Evolutionary conservation across 2,888 invertebrate genomes (phyloP).

Genomic region (Himalopsyche japonica): DNA sequence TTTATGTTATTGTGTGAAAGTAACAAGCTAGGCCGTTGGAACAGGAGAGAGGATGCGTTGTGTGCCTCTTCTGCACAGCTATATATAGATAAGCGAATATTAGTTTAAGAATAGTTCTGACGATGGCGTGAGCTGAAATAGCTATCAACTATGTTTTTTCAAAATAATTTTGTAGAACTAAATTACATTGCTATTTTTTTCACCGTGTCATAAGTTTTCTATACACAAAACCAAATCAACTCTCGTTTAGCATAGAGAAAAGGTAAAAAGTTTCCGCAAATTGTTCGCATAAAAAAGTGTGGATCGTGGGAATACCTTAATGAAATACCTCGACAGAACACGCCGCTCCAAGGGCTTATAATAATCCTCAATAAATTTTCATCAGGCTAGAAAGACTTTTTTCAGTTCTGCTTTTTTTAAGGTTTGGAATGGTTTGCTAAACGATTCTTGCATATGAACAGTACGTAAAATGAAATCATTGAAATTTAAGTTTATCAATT

Average conservation of each 20-base stretch:
- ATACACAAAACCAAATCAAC: neutral
- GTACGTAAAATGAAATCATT: neutral
- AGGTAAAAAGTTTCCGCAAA: neutral
- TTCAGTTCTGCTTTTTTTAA: neutral
- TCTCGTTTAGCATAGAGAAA: neutral
- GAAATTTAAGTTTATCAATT: neutral
- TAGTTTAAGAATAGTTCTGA: no score
- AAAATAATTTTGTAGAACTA: no score
- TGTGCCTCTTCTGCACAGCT: no score
- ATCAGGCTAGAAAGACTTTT: slow-evolving; percentile 28
- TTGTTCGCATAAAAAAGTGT: slow-evolving; percentile 9
- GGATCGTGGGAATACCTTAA: slow-evolving; percentile 32
- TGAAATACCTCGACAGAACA: slow-evolving; percentile 32
- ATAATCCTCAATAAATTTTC: slow-evolving; percentile 39
- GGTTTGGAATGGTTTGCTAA: neutral
- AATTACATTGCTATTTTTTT: no score
- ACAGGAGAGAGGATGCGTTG: no score
- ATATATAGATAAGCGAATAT: no score
- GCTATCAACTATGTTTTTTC: no score
- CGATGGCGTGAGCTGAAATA: no score
- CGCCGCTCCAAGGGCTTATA: slow-evolving; percentile 32
- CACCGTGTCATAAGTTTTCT: no score
- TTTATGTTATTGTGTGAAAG: no score
- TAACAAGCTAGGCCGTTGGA: no score
- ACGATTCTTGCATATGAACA: neutral